Percentiles rank a stretch among this genome's conserved stretches.
Conservation (phyloP, 2,113 vertebrate species). For the Menidia beryllina region DNA sequence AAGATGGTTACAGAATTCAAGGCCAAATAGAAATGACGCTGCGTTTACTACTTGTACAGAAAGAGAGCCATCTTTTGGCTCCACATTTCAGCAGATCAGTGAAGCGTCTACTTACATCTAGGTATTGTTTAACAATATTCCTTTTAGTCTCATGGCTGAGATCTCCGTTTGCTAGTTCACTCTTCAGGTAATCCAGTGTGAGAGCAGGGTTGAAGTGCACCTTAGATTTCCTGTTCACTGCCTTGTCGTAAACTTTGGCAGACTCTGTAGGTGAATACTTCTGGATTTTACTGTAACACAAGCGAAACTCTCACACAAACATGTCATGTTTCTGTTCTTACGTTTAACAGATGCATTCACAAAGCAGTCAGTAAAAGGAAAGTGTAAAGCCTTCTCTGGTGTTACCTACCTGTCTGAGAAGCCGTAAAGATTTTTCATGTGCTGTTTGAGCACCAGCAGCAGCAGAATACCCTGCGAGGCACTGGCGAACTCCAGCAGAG, state of each 20-base stretch:
- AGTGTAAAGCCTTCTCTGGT: background rate
- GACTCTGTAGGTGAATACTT: constrained; percentile 98
- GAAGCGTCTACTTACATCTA: constrained; percentile 88
- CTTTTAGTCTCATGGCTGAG: constrained; percentile 93
- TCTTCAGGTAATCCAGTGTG: constrained; percentile 92
- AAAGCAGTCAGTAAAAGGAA: background rate
- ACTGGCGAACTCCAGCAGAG: constrained; percentile 95
- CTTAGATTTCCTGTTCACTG: constrained; percentile 94
- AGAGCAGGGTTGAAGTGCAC: constrained; percentile 96
- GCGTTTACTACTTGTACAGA: no score
- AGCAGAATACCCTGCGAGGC: constrained; percentile 97
- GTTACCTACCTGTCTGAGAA: constrained; percentile 93
- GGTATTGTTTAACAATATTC: constrained; percentile 95
- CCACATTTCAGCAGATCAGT: background rate
- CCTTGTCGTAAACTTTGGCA: constrained; percentile 98
- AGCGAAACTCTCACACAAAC: constrained; percentile 40
- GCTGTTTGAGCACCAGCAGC: constrained; percentile 95
- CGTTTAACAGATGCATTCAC: no score
- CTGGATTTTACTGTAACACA: constrained; percentile 93
- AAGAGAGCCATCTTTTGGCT: background rate
- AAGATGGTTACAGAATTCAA: background rate
- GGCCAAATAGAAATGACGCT: background rate
- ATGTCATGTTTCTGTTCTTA: no score
- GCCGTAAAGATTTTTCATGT: constrained; percentile 97
- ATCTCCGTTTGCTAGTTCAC: constrained; percentile 84